phyloP scores from a whole-genome alignment of 2,888 invertebrate genomes.

The Diaphora mendica region DNA sequence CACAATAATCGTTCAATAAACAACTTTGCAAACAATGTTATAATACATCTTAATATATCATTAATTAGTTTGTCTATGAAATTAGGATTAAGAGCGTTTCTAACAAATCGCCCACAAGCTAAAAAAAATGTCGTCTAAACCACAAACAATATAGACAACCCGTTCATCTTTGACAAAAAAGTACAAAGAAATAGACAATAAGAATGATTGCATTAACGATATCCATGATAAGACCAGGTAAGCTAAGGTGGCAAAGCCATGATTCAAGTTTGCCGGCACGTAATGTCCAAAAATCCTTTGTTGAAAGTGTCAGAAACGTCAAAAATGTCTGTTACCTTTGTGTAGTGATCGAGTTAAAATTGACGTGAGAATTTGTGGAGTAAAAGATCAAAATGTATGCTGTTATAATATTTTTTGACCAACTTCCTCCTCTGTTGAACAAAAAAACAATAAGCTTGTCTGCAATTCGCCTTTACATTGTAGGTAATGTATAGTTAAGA shows the following conservation, averaged over 20 bases:
- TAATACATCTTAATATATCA: neutral
- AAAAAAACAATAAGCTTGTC: neutral
- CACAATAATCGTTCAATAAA: neutral
- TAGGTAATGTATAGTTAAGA: neutral
- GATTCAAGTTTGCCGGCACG: slow-evolving; percentile 63
- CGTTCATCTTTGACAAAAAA: slow-evolving; percentile 18
- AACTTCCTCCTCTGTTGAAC: neutral
- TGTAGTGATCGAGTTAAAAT: slow-evolving; percentile 71
- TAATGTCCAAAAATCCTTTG: slow-evolving; percentile 50
- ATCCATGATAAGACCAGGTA: slow-evolving; percentile 46
- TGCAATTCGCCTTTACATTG: neutral
- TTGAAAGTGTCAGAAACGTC: slow-evolving; percentile 33
- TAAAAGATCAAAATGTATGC: slow-evolving; percentile 2
- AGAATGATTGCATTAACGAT: slow-evolving; percentile 46
- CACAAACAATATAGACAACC: slow-evolving; percentile 21
- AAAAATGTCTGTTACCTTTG: slow-evolving; percentile 37
- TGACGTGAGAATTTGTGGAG: slow-evolving; percentile 69
- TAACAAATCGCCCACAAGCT: neutral
- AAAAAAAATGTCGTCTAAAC: slow-evolving; percentile 18
- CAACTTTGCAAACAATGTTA: neutral
- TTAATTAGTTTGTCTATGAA: neutral
- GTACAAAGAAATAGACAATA: slow-evolving; percentile 53
- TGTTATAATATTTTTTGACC: neutral
- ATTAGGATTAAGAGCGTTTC: neutral
- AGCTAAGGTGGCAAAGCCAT: slow-evolving; percentile 52